Base-by-base conservation (phyloP, 2,113 vertebrate genomes). In the Paracanthobrama guichenoti region DNA sequence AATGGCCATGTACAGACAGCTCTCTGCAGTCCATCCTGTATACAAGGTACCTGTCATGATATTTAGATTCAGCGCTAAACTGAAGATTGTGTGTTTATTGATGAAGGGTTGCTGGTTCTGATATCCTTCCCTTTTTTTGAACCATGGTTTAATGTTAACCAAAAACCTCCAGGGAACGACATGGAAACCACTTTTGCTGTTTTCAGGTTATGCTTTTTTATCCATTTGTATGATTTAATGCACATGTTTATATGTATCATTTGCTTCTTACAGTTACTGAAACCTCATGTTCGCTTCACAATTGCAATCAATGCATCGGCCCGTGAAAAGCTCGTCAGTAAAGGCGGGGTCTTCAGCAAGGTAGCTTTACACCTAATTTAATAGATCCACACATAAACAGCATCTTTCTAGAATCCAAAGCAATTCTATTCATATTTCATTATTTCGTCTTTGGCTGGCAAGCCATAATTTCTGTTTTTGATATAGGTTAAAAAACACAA, bases 271-370 rank as follows among this genome's bases (percentile, higher is more conserved):
- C 85, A 93, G 93, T 90, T 94, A 22, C 85, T 94, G 59, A 84
- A 88, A 4, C 91, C 90, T 4, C 91, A 91, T 50, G 89, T 89
- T 26, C 89, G 89, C n/a, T 93, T 91, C 91, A 94, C 89, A 1
- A 85, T 91, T 66, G 89, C 91, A 35, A 91, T 93, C 87, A 94
- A 94, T 84, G 90, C 89, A 39, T 69, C 81, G 50, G 93, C 92
- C 4, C 86, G 92, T 22, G 73, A 83, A 26, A 87, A 83, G 2
- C 92, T 94, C 86, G 90, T 92, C 83, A 90, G 90, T 28, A 83
- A 88, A 0, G 77, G 86, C 0, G 93, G 93, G 8, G 26, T 91
- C 14, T 91, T 93, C 24, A 86, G 85, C 50, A 20, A 89, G 90
- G 92, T 93, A 79, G 42, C 13, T 24, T 31, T 11, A 18, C 10